These are phyloP conservation scores for Tokudaia muenninki DNA, from an alignment of 2,797 vertebrate genomes.

Conservation along the genomic window DNA sequence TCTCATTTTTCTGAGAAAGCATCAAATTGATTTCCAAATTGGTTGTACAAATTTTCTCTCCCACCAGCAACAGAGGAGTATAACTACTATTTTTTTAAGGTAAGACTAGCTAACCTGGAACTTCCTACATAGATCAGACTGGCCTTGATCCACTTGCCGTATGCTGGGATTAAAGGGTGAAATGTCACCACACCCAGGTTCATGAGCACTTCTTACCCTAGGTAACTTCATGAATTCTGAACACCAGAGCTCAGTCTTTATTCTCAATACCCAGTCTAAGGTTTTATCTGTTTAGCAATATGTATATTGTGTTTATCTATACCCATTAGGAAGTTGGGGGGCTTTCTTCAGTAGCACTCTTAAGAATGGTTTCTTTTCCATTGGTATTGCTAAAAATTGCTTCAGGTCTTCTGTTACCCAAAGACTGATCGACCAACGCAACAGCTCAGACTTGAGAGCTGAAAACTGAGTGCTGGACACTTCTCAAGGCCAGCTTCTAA, in stretches of 20 bases:
- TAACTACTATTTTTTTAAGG: background rate
- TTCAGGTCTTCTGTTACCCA: background rate
- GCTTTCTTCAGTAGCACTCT: background rate
- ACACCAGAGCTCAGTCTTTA: background rate
- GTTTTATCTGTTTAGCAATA: background rate
- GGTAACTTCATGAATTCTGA: background rate
- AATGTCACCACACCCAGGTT: background rate
- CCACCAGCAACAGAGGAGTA: background rate
- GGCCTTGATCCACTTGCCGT: background rate
- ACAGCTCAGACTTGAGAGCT: background rate
- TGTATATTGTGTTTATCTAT: background rate
- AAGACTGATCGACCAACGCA: background rate
- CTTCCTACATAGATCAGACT: background rate
- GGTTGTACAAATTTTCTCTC: background rate
- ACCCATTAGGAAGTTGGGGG: background rate
- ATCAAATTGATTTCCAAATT: background rate
- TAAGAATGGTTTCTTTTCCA: background rate
- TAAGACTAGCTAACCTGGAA: background rate
- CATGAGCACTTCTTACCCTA: background rate
- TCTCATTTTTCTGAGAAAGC: background rate
- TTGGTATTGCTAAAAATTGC: background rate
- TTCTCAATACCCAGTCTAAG: background rate
- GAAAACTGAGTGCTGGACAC: background rate
- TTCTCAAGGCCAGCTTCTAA: background rate
- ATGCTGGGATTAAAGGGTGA: background rate